A percentile compares a stretch with the other conserved stretches of the same genome.
These are phyloP conservation scores for Mormoops blainvillei DNA, from an alignment of 2,113 vertebrate genomes.

Conservation along the genomic window DNA sequence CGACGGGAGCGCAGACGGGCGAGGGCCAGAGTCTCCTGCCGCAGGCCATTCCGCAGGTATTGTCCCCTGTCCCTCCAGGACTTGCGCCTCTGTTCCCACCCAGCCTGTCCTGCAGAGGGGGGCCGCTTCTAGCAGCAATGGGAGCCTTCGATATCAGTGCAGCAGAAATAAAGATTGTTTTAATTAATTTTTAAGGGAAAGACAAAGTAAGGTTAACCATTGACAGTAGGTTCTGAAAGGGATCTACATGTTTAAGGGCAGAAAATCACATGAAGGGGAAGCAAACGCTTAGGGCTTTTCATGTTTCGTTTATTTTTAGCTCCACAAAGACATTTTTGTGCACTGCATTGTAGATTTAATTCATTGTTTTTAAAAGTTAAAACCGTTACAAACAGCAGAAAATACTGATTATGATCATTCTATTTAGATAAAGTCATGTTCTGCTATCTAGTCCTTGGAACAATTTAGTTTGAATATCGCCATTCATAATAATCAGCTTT, in stretches of 20 bases:
- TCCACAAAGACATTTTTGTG: neutral
- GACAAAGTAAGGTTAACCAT: neutral
- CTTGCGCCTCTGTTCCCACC: neutral
- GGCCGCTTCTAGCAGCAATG: neutral
- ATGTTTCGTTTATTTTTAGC: neutral
- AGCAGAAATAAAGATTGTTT: neutral
- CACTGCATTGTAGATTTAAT: neutral
- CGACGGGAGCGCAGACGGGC: constrained; percentile 74
- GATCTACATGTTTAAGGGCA: neutral
- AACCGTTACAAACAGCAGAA: neutral
- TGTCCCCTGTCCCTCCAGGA: neutral
- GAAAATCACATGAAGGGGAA: neutral
- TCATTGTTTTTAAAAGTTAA: neutral
- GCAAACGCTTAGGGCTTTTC: neutral
- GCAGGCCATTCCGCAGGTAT: constrained; percentile 86
- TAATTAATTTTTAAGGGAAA: neutral
- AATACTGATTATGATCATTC: neutral
- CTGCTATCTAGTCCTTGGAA: neutral
- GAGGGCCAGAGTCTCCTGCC: constrained; percentile 82
- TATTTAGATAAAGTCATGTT: neutral
- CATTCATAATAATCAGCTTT: neutral
- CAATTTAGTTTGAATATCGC: neutral
- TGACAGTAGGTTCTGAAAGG: neutral
- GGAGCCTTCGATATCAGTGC: neutral
- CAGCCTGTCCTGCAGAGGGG: neutral